Base-by-base conservation (phyloP, 2,888 invertebrate genomes). In the Lochmaea crataegi region DNA sequence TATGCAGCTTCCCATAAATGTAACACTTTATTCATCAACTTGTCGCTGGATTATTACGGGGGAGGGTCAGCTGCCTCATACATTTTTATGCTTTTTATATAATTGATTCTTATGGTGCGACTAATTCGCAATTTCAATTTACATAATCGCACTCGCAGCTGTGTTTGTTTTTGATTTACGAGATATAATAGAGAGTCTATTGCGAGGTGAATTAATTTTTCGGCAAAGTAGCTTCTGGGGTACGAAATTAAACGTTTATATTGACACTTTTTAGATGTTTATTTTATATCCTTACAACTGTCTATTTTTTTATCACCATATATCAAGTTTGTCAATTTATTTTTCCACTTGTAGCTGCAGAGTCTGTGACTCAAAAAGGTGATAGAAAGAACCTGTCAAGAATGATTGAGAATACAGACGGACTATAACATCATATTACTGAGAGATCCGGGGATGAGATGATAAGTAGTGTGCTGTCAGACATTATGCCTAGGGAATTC, bases 351-450 rank as follows among this genome's bases (percentile, higher is more conserved):
- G 76, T 77, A 75, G 75, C 78, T 75, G 57, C 68, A 65, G 74
- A 73, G 7, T 38, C 65, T 71, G 73, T 63, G 72, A 56, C 73
- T 74, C 38, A 69, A 70, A 38, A 73, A 81, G 80, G 82, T 83
- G 83, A 84, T 82, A 80, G 82, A 82, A 79, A 80, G 80, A 80
- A 82, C 76, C 82, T 83, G 83, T 82, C 83, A 82, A 76, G 84
- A 83, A 86, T 86, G 87, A 87, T 87, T 85, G 86, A 87, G 83
- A 83, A 82, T 81, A 83, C 83, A 84, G 85, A 85, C 85, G 85
- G 85, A 86, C 86, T 85, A 86, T 87, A 87, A 86, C 86, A 86
- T 86, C 86, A 86, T 86, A 86, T 87, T 86, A 86, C 80, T 80
- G 83, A 80, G 79, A 81, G 79, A 82, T 82, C 79, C 82, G 79